Conservation (phyloP, 1,140 invertebrate genomes). For the Meloidogyne chitwoodi region DNA sequence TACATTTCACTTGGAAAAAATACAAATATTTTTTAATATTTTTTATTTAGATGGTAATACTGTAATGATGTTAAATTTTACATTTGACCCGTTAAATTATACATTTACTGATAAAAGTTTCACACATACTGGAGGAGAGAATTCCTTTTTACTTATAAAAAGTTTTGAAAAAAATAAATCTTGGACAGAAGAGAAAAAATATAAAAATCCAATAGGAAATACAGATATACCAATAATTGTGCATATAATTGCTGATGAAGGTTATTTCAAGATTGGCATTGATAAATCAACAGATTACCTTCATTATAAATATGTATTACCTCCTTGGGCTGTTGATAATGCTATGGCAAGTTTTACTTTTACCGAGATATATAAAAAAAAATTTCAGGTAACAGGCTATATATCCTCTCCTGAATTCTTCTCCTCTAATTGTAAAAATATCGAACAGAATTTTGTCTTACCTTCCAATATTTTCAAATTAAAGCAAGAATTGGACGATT, state of each 20-base stretch:
- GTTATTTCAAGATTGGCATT: neutral
- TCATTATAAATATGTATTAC: neutral
- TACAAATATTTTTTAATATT: too few species aligned
- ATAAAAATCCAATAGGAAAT: neutral
- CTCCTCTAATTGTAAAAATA: neutral
- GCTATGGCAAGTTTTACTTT: neutral
- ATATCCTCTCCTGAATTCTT: neutral
- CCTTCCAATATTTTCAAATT: neutral
- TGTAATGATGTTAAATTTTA: neutral
- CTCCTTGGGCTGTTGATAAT: neutral
- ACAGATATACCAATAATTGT: neutral
- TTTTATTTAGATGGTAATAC: neutral
- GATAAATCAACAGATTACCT: neutral
- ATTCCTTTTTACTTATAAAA: neutral
- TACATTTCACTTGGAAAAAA: too few species aligned
- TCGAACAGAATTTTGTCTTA: neutral
- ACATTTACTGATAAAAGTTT: neutral
- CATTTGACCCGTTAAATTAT: neutral
- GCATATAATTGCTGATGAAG: neutral
- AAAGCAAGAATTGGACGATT: neutral
- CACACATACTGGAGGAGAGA: neutral
- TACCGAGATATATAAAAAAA: too few species aligned
- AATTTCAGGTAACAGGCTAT: neutral
- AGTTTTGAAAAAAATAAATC: neutral
- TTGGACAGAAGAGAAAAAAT: neutral